These are phyloP conservation scores for Eumacrocentrus americanus DNA, from an alignment of 2,888 invertebrate genomes.

Conservation along the genomic window DNA sequence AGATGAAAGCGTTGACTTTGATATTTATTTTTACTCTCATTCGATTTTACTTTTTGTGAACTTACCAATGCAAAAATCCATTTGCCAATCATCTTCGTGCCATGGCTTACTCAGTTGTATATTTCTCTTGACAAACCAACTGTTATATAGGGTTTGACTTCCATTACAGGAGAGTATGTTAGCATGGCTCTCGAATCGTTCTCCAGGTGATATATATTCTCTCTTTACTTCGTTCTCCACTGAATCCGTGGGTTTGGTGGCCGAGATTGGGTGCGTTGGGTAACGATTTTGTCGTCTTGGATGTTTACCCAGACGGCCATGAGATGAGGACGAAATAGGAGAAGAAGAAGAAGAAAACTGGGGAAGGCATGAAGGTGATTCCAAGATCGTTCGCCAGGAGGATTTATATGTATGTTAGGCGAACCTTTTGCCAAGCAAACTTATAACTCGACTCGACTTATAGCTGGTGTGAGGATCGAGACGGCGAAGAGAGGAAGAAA, in stretches of 20 bases:
- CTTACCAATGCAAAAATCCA: no score
- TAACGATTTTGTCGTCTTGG: constrained; percentile 44
- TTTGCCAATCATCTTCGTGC: no score
- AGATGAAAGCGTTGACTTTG: no score
- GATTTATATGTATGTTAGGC: constrained; percentile 37
- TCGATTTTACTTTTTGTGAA: no score
- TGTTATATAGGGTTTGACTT: no score
- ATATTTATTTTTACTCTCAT: no score
- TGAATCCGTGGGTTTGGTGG: constrained; percentile 37
- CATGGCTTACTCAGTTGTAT: no score
- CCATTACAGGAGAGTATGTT: constrained; percentile 32
- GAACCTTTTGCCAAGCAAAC: constrained; percentile 29
- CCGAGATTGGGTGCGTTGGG: constrained; percentile 42
- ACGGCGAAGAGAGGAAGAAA: constrained; percentile 8
- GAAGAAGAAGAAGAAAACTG: constrained; percentile 22
- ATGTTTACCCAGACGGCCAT: constrained; percentile 50
- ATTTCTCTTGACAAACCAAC: no score
- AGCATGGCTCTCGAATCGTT: constrained; percentile 43
- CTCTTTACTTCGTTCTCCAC: neutral
- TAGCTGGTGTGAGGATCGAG: neutral
- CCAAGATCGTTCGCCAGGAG: constrained; percentile 30
- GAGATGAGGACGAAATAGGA: constrained; percentile 19
- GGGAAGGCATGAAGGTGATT: constrained; percentile 32
- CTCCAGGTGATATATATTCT: constrained; percentile 39
- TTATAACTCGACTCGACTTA: constrained; percentile 28